Evolutionary conservation across 2,797 vertebrate species (phyloP), one percentile per base, ranked within the genome.

Genomic region (Siniperca undulata): DNA sequence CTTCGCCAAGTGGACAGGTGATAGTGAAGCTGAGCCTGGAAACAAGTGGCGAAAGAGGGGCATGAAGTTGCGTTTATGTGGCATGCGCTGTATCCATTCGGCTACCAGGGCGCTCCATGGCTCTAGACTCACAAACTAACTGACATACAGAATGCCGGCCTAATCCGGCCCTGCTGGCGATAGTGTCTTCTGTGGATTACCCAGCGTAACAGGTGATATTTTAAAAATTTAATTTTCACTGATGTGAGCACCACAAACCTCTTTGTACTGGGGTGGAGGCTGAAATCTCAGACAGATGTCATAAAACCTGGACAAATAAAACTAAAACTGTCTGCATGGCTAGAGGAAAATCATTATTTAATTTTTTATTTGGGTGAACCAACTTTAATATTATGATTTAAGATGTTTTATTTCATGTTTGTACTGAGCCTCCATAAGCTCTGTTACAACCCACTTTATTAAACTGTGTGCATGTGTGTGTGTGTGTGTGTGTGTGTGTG

Each of bases 401-500:
- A 50, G 9, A 68, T 66, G 8, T 55, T 73, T 55, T 46, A 59
- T 71, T 52, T 40, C 8, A 30, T 2, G 10, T 27, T 6, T 74
- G 14, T 30, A 44, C 60, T 4, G 30, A 59, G 30, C 36, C 70
- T 69, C 4, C 3, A 52, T 12, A 5, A 8, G 27, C 46, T 72
- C 34, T 58, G 55, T 60, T 65, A 20, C 24, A 77, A 30, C 10
- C 2, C 24, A 36, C 20, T 65, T 74, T 16, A 48, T 60, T 36
- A 55, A 19, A 34, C 16, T 24, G 36, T 36, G 36, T 36, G 36
- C 36, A n/a, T 61, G 46, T 55, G 20, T 30, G 24, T 71, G 59
- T 42, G n/a, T 24, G 38, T 61, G 46, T 27, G 4, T 58, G 60
- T 61, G 59, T 48, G 68, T 56, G 19, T 61, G 56, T 77, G 48